These are phyloP conservation scores for Chiloscyllium plagiosum DNA, from an alignment of 2,113 vertebrate species.

Conservation along the genomic window DNA sequence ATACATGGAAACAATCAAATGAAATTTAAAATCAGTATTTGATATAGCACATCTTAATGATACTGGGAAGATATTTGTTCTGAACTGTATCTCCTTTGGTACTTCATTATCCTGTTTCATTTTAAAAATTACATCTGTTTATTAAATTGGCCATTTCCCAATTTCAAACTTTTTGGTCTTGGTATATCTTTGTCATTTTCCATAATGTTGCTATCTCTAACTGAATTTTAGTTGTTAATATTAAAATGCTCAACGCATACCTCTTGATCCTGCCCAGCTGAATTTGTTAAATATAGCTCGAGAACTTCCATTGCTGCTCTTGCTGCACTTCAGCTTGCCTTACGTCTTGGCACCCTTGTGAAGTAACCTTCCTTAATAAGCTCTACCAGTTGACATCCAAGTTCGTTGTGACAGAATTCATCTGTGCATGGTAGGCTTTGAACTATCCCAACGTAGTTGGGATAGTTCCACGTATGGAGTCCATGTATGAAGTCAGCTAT, in stretches of 20 bases:
- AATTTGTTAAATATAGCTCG: not conserved
- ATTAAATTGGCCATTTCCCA: not conserved
- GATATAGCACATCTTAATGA: too few relatives aligned
- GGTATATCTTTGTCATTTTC: not conserved
- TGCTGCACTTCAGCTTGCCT: not conserved
- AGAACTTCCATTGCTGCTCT: not conserved
- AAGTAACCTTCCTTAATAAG: too few relatives aligned
- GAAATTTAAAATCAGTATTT: too few relatives aligned
- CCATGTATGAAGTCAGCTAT: too few relatives aligned
- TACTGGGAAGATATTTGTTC: not conserved
- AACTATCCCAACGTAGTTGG: too few relatives aligned
- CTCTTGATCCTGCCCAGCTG: not conserved
- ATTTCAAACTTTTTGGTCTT: not conserved
- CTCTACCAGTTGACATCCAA: too few relatives aligned
- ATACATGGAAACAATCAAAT: too few relatives aligned
- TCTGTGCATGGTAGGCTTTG: too few relatives aligned
- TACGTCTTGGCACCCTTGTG: too few relatives aligned
- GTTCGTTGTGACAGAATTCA: too few relatives aligned
- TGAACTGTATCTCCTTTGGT: not conserved
- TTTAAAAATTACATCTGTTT: not conserved
- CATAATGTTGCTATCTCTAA: not conserved
- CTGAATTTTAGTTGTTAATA: not conserved
- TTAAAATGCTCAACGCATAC: not conserved
- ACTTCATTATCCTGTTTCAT: not conserved
- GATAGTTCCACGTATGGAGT: too few relatives aligned